Conservation (phyloP, 2,888 invertebrate species). For the Stenolophus ochropezus region DNA sequence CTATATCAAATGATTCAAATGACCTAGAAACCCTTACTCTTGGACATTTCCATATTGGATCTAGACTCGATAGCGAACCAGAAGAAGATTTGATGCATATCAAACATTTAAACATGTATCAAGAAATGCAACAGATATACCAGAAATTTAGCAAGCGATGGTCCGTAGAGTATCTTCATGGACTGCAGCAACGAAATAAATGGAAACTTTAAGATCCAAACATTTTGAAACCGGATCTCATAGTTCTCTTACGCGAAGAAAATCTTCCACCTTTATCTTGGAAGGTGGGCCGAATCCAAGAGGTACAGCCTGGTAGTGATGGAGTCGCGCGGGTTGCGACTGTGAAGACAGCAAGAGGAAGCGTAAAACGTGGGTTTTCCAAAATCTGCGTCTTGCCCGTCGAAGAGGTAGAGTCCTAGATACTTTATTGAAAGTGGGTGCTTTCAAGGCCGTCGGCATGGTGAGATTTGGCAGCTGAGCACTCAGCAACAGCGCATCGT, state of each 20-base stretch:
- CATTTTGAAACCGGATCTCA: constrained; percentile 7
- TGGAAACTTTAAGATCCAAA: constrained; percentile 44
- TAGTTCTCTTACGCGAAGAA: constrained; percentile 16
- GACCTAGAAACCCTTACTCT: constrained; percentile 59
- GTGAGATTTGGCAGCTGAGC: not conserved
- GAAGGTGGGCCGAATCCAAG: constrained; percentile 31
- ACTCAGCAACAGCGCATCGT: no score
- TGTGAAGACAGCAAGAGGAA: constrained; percentile 17
- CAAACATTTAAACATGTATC: constrained; percentile 44
- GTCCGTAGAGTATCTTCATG: constrained; percentile 62
- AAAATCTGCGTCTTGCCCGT: not conserved
- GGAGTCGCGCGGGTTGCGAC: constrained; percentile 22
- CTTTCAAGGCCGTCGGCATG: constrained; percentile 4
- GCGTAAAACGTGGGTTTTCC: not conserved
- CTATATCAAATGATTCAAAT: constrained; percentile 55
- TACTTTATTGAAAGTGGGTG: not conserved
- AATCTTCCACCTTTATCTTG: constrained; percentile 1
- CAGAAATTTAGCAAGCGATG: constrained; percentile 64
- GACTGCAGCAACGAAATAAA: constrained; percentile 48
- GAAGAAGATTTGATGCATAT: constrained; percentile 13
- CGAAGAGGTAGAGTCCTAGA: not conserved
- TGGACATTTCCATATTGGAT: constrained; percentile 62
- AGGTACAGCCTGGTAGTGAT: constrained; percentile 49
- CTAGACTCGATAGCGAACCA: constrained; percentile 52
- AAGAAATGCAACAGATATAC: constrained; percentile 50